A percentile compares a stretch with the other conserved stretches of the same genome.
These are phyloP conservation scores for Cephalopterus ornatus DNA, from an alignment of 2,113 vertebrate genomes.

Conservation along the genomic window DNA sequence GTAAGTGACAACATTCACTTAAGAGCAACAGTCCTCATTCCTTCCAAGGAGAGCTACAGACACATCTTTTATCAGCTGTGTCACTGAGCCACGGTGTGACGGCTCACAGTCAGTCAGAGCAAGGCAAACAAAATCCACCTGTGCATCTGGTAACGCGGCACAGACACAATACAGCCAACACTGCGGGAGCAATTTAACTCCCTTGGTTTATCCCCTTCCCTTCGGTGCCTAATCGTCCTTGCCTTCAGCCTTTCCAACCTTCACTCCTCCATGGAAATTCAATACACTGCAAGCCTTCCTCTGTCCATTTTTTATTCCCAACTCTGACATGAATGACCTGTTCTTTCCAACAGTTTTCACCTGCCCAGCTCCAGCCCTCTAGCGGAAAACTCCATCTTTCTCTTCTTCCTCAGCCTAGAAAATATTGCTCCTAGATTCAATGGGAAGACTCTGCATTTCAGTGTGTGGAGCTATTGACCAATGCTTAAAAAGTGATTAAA, in stretches of 20 bases:
- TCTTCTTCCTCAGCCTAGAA: background rate
- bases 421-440: background rate
- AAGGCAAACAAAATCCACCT: background rate
- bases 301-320: background rate
- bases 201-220: background rate
- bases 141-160: background rate
- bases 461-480: fast-evolving
- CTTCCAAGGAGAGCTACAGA: background rate
- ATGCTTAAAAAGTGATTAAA: background rate
- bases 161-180: background rate
- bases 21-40: background rate
- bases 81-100: background rate
- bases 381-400: background rate
- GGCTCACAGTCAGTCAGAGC: background rate
- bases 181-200: background rate
- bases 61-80: background rate
- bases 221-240: no score
- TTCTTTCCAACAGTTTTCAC: background rate
- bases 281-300: background rate
- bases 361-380: background rate
- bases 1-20: background rate
- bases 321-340: background rate
- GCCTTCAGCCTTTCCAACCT: background rate
- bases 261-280: background rate
- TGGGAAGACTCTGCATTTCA: fast-evolving